phyloP scores from a whole-genome alignment of 2,113 vertebrate genomes.

The Amphiprion ocellaris region DNA sequence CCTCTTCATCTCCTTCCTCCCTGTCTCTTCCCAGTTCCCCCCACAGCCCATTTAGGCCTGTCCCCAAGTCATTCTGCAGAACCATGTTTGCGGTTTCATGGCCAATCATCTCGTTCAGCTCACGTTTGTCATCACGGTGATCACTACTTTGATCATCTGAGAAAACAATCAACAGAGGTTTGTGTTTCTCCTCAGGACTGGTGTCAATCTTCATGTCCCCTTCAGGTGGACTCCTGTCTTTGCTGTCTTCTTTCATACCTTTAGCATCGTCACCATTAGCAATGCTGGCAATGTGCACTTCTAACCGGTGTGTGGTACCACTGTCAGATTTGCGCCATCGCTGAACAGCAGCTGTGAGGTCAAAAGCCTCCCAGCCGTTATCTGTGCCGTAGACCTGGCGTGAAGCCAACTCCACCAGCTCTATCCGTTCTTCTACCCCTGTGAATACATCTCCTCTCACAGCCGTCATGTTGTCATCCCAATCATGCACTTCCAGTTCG shows the following conservation, averaged over 20 bases:
- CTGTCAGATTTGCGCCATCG: slow-evolving; percentile 88
- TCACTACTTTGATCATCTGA: slow-evolving; percentile 94
- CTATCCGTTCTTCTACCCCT: slow-evolving; percentile 48
- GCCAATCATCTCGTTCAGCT: slow-evolving; percentile 94
- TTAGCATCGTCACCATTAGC: slow-evolving; percentile 44
- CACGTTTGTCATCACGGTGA: slow-evolving; percentile 89
- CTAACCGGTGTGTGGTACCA: slow-evolving; percentile 88
- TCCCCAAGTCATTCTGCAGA: slow-evolving; percentile 80
- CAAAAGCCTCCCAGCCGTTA: slow-evolving; percentile 95
- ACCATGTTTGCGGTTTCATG: slow-evolving; percentile 87
- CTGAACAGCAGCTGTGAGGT: slow-evolving; percentile 89
- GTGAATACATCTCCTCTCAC: slow-evolving; percentile 60
- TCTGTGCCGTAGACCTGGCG: slow-evolving; percentile 90
- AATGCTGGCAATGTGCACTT: slow-evolving; percentile 92
- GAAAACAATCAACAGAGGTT: slow-evolving; percentile 94
- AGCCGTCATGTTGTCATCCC: slow-evolving; percentile 43
- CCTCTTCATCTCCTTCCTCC: slow-evolving; percentile 68
- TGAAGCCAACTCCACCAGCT: slow-evolving; percentile 87
- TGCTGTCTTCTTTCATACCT: slow-evolving; percentile 65
- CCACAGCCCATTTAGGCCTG: slow-evolving; percentile 65
- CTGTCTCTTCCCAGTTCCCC: slow-evolving; percentile 66
- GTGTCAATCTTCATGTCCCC: slow-evolving; percentile 92
- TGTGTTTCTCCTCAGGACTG: slow-evolving; percentile 89
- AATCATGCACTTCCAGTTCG: slow-evolving; percentile 79
- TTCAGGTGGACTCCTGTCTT: slow-evolving; percentile 69